These are phyloP conservation scores for Planococcus citri DNA, from an alignment of 1,140 invertebrate species.

Conservation along the genomic window DNA sequence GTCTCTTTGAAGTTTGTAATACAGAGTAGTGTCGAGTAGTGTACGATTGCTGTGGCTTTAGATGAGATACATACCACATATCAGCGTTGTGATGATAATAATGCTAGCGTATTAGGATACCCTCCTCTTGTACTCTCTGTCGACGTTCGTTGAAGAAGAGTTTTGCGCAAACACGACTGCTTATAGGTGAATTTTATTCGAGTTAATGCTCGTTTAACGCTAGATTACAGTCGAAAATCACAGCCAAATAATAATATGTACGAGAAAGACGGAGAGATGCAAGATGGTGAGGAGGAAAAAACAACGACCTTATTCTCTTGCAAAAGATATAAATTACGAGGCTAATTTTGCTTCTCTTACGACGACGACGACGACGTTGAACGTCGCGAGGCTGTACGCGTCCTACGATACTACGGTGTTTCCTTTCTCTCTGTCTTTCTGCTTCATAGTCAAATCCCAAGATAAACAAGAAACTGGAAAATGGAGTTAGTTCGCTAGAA, in stretches of 20 bases:
- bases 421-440: too few relatives aligned
- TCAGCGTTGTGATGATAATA: too few relatives aligned
- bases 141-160: background rate
- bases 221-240: constrained; percentile 3
- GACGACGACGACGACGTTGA: too few relatives aligned
- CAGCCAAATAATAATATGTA: background rate
- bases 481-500: constrained; percentile 6
- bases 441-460: background rate
- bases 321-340: background rate
- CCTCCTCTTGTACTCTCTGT: background rate
- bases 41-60: too few relatives aligned
- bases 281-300: too few relatives aligned
- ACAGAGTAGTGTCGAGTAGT: too few relatives aligned
- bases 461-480: constrained; percentile 7
- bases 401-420: too few relatives aligned
- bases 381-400: too few relatives aligned
- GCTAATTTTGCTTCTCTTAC: background rate
- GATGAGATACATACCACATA: too few relatives aligned
- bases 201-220: background rate
- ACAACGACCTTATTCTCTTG: background rate
- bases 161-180: background rate
- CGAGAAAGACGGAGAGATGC: too few relatives aligned
- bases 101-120: too few relatives aligned
- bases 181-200: background rate
- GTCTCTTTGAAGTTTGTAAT: too few relatives aligned